Evolutionary conservation across 2,797 vertebrate genomes (phyloP).

Genomic region (Spizella passerina): DNA sequence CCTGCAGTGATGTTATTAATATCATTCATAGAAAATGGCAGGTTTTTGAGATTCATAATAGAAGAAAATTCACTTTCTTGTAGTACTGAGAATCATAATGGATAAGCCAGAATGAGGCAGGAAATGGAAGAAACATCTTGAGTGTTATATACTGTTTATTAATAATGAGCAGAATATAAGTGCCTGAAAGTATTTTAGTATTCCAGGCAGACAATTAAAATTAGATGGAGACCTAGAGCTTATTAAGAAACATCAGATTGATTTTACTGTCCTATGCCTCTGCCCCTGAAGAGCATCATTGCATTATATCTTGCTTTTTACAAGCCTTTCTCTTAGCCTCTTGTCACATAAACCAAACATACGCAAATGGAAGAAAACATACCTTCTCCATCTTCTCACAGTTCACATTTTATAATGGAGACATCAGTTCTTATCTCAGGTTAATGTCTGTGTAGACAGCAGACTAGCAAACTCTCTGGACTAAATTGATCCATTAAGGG

Average conservation of each 20-base stretch:
- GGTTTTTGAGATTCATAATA: not conserved
- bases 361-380: not conserved
- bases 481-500: constrained; percentile 43
- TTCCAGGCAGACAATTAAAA: constrained; percentile 40
- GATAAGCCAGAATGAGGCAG: not conserved
- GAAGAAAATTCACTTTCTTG: not conserved
- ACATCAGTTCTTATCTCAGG: not conserved
- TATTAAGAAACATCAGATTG: constrained; percentile 41
- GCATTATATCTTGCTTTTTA: constrained; percentile 4
- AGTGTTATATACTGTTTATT: constrained; percentile 3
- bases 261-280: not conserved
- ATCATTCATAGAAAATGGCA: not conserved
- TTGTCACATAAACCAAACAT: not conserved
- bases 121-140: not conserved
- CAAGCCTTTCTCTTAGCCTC: not conserved
- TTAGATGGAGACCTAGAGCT: constrained; percentile 20
- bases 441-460: not conserved
- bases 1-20: not conserved
- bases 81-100: not conserved
- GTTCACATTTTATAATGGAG: constrained; percentile 15
- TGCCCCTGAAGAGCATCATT: not conserved
- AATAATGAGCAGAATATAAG: constrained; percentile 17
- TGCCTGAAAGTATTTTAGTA: constrained; percentile 17
- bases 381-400: not conserved
- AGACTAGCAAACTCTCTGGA: not conserved